phyloP scores from a whole-genome alignment of 2,797 vertebrate species.

The Pterois miles region DNA sequence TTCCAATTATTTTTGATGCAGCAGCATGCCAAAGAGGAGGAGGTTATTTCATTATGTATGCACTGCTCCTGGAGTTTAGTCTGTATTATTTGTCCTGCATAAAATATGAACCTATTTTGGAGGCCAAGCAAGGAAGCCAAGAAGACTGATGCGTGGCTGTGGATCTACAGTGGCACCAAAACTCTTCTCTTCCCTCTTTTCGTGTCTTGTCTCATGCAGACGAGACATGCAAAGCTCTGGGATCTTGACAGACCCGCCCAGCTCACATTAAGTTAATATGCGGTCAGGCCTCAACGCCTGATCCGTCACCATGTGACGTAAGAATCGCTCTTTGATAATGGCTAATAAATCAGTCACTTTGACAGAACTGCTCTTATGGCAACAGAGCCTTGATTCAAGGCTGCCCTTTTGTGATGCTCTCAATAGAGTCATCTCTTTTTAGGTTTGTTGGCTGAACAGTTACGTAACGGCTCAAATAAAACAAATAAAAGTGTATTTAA shows the following conservation, averaged over 20 bases:
- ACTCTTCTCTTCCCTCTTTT: background rate
- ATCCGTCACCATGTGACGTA: constrained; percentile 41
- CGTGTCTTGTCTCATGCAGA: background rate
- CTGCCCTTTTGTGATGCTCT: constrained; percentile 49
- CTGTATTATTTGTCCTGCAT: constrained; percentile 65
- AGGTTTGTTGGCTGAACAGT: constrained; percentile 13
- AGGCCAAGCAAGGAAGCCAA: constrained; percentile 36
- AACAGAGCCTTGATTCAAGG: constrained; percentile 56
- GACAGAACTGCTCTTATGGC: constrained; percentile 60
- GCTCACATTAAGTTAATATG: background rate
- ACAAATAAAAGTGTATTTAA: constrained; percentile 9
- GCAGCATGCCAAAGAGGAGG: constrained; percentile 44
- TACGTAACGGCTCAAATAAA: constrained; percentile 8
- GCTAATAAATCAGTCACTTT: constrained; percentile 55
- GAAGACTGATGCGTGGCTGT: constrained; percentile 20
- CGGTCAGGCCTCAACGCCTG: constrained; percentile 32
- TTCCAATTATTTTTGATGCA: constrained; percentile 21
- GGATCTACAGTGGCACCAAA: background rate
- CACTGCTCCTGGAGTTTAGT: constrained; percentile 49
- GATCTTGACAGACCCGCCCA: background rate
- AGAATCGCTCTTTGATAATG: constrained; percentile 58
- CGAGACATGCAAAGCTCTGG: background rate
- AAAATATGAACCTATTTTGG: constrained; percentile 60
- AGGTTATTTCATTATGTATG: constrained; percentile 67
- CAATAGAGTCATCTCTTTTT: constrained; percentile 46